Base-by-base conservation (phyloP, 1,140 invertebrate genomes). In the Megathymus violae region DNA sequence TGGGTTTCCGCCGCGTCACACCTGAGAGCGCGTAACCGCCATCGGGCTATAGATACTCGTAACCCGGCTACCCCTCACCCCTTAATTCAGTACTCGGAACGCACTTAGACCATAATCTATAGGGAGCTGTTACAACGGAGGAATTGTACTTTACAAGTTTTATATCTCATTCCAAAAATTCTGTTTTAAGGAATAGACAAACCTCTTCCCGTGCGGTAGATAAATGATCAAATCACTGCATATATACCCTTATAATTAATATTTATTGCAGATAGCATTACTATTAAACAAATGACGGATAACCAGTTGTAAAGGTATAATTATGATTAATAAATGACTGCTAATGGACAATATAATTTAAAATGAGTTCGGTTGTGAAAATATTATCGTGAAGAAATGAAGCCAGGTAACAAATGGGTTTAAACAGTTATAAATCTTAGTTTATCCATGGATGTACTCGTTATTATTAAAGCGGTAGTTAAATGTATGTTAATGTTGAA, bases 1-100 rank as follows among this genome's bases (percentile, higher is more conserved):
- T 72, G 76, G 71, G 85, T 80, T 89, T 89, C 87, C 87, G 87
- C 68, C 80, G 74, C 85, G 87, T 89, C 87, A 89, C 87, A 89
- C 85, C 87, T 89, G 87, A 89, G 84, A 79, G 87, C 77, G 58
- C 69, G 63, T 83, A 89, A 89, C 87, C 87, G 87, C 71, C 87
- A 82, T 82, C 84, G 82, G 76, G 82, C 73, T 82, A 82, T 82
- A 81, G 80, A 85, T 84, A 86, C 80, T 44, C 81, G 47, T 74
- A 77, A 72, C 62, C 41, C 52, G 52, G 51, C 61, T 63, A 78
- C 84, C 82, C 84, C 82, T 80, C 75, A 82, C 83, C 85, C 87
- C 83, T 85, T 85, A 85, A 89, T 81, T 75, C 81, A 71, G 67
- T 72, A 67, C 41, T 60, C 62, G 60, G 54, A 64, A 85, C 78